These are phyloP conservation scores for Caloenas nicobarica DNA, from an alignment of 2,113 vertebrate genomes.

Conservation along the genomic window DNA sequence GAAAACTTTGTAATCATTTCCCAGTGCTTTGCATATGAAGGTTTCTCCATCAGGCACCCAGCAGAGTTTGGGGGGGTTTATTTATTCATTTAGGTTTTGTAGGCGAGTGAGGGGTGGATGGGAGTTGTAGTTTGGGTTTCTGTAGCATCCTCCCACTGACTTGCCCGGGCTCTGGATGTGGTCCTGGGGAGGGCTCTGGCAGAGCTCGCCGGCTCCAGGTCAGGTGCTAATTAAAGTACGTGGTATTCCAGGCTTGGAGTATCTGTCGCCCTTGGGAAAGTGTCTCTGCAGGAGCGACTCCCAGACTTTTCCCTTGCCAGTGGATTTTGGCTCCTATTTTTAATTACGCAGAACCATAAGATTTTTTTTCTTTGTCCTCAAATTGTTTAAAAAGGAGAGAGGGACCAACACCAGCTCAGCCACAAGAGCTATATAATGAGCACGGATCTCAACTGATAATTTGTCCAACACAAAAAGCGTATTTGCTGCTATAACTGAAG, in stretches of 20 bases:
- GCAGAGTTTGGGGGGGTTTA: neutral
- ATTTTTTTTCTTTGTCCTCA: neutral
- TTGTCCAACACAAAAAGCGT: neutral
- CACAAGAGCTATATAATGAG: conserved; percentile 16
- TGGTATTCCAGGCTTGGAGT: neutral
- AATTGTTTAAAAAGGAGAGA: neutral
- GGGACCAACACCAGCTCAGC: neutral
- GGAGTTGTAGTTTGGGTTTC: neutral
- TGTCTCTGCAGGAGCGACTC: neutral
- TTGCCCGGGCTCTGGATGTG: neutral
- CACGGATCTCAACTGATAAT: neutral
- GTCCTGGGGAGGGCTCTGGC: neutral
- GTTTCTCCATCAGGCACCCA: neutral
- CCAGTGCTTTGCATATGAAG: conserved; percentile 56
- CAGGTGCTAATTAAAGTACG: neutral
- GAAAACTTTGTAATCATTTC: conserved; percentile 68
- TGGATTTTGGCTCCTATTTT: conserved; percentile 25
- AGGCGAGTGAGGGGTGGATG: neutral
- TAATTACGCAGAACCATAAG: neutral
- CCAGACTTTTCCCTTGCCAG: neutral
- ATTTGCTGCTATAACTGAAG: neutral
- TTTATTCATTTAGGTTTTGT: neutral
- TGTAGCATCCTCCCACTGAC: neutral
- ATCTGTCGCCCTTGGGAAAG: neutral
- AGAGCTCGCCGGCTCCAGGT: neutral